Percentiles rank a stretch among this genome's conserved stretches.
Evolutionary conservation across 2,113 vertebrate genomes (phyloP).

Genomic region (Rhipidura dahli): DNA sequence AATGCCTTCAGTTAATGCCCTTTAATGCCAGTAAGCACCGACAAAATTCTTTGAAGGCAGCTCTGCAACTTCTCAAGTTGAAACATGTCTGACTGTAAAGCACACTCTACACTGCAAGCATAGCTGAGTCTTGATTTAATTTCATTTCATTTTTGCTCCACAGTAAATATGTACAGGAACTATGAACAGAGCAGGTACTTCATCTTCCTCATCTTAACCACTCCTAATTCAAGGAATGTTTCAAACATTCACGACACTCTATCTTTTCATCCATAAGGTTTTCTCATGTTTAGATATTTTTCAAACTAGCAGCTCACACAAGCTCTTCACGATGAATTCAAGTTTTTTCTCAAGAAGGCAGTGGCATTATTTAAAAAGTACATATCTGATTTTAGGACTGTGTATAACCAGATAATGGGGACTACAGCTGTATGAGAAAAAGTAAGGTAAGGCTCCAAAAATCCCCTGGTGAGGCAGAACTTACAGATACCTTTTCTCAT

Average conservation of each 20-base stretch:
- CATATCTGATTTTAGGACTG: not conserved
- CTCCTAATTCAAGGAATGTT: not conserved
- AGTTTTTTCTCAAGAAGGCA: not conserved
- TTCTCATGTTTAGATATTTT: not conserved
- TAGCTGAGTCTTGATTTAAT: not conserved
- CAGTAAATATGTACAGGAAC: not conserved
- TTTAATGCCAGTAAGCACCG: slow-evolving; percentile 6
- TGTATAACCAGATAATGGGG: not conserved
- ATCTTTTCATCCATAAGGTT: not conserved
- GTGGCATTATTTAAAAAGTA: not conserved
- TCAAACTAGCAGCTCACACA: not conserved
- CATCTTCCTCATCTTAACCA: not conserved
- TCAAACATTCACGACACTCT: not conserved
- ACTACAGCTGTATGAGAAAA: not conserved
- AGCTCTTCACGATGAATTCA: not conserved
- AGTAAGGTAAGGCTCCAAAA: not conserved
- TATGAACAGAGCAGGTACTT: not conserved
- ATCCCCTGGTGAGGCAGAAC: not conserved
- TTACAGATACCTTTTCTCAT: not conserved
- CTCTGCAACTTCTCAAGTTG: not conserved
- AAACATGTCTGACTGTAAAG: not conserved
- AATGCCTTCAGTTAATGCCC: not conserved
- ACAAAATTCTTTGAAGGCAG: slow-evolving; percentile 9
- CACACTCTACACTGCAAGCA: not conserved
- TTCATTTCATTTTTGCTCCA: not conserved